Conservation (phyloP, 2,113 vertebrate genomes). For the Trachemys scripta region DNA sequence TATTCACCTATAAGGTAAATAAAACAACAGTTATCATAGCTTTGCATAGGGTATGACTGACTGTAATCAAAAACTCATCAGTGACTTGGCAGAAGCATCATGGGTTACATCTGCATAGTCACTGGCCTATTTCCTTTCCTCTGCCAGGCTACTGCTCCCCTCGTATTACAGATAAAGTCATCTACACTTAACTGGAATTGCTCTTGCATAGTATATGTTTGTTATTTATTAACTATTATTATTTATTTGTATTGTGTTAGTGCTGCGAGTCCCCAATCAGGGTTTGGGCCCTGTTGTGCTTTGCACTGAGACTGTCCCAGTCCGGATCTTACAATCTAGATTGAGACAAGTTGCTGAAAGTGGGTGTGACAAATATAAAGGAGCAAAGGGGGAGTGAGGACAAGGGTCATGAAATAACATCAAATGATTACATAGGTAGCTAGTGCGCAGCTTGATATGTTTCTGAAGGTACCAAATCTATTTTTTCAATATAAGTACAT, state of each 20-base stretch:
- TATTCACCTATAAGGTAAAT: not conserved
- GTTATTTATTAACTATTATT: not conserved
- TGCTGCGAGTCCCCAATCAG: not conserved
- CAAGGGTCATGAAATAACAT: not conserved
- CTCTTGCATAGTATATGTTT: not conserved
- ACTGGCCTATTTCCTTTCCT: not conserved
- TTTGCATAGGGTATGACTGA: accelerated
- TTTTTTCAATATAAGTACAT: not conserved
- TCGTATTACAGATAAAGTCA: not conserved
- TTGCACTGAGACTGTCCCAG: not conserved
- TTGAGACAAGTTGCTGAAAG: accelerated
- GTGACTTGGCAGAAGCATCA: constrained; percentile 37
- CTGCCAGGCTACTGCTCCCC: not conserved
- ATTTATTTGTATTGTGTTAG: accelerated
- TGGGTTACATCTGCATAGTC: not conserved
- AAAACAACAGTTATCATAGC: not conserved
- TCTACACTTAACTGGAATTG: not conserved
- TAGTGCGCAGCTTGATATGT: not conserved
- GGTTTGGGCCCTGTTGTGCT: accelerated
- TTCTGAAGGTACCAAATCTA: not conserved
- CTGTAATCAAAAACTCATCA: constrained; percentile 29
- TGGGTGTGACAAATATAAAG: not conserved
- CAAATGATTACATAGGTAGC: not conserved
- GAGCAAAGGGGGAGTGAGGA: not conserved
- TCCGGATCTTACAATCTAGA: not conserved